Evolutionary conservation across 2,797 vertebrate genomes (phyloP).

Genomic region (Anabacerthia variegaticeps): DNA sequence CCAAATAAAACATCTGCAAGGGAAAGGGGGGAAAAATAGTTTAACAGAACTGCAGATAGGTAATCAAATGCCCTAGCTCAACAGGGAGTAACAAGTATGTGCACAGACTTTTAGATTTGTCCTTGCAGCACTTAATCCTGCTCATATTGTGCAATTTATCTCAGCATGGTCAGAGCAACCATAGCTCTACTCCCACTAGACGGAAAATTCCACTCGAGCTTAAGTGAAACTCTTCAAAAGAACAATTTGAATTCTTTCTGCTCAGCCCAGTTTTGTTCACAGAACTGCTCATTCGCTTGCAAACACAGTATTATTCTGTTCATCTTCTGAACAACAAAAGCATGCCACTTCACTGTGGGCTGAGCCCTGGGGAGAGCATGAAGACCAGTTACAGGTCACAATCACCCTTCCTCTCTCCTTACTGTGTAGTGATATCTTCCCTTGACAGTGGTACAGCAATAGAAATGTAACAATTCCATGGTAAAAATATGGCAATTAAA

Average conservation of each 20-base stretch:
- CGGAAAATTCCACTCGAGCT: constrained; percentile 72
- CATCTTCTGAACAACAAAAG: background rate
- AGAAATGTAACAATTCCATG: background rate
- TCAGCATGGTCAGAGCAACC: constrained; percentile 56
- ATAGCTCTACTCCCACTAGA: constrained; percentile 55
- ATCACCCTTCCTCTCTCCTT: background rate
- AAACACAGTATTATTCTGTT: background rate
- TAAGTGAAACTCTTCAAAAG: constrained; percentile 43
- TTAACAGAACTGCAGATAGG: constrained; percentile 48
- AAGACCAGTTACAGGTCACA: background rate
- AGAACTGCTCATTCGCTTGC: background rate
- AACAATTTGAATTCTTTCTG: constrained; percentile 45
- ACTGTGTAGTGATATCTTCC: accelerated
- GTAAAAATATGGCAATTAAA: background rate
- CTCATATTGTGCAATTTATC: constrained; percentile 55
- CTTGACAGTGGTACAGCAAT: background rate
- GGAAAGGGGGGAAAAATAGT: background rate
- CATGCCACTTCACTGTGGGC: background rate
- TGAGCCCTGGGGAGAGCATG: background rate
- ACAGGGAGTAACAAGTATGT: constrained; percentile 32
- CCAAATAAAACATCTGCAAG: constrained; percentile 50
- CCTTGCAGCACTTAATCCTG: constrained; percentile 51
- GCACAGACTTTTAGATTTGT: constrained; percentile 28
- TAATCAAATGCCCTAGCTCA: constrained; percentile 40
- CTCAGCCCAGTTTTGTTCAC: constrained; percentile 21